Conservation (phyloP, 2,888 invertebrate species). For the Tetramorium bicarinatum region DNA sequence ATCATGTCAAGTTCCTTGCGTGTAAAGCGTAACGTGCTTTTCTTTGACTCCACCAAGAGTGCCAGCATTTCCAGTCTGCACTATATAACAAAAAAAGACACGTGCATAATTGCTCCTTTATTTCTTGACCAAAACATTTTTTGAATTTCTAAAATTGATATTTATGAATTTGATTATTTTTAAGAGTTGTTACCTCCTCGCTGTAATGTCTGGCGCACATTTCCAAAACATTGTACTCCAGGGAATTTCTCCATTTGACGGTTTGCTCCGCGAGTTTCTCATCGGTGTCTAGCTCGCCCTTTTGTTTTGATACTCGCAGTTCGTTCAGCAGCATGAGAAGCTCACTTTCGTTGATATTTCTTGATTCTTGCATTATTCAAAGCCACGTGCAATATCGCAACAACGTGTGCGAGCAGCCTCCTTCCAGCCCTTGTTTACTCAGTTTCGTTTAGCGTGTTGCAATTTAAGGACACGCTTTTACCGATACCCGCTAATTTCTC, state of each 20-base stretch:
- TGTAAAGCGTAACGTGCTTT: slow-evolving; percentile 90
- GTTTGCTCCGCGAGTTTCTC: slow-evolving; percentile 65
- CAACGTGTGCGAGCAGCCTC: background rate
- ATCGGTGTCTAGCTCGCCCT: slow-evolving; percentile 76
- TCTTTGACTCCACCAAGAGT: slow-evolving; percentile 91
- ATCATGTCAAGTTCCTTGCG: slow-evolving; percentile 89
- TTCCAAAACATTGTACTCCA: slow-evolving; percentile 87
- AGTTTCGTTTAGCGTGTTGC: background rate
- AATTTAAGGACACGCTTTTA: background rate
- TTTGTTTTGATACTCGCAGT: slow-evolving; percentile 73
- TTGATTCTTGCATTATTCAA: background rate
- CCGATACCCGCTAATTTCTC: background rate
- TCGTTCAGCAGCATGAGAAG: slow-evolving; percentile 56
- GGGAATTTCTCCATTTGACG: slow-evolving; percentile 87
- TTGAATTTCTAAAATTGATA: background rate
- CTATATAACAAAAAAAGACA: slow-evolving; percentile 79
- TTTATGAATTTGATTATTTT: background rate
- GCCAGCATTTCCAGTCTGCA: slow-evolving; percentile 90
- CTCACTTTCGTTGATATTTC: slow-evolving; percentile 58
- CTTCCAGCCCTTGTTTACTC: background rate
- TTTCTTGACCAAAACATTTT: background rate
- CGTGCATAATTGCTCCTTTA: background rate
- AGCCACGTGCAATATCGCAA: background rate
- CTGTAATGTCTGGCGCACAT: slow-evolving; percentile 88
- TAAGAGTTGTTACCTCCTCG: slow-evolving; percentile 87